Conservation (phyloP, 2,113 vertebrate species). For the Varanus salvator region DNA sequence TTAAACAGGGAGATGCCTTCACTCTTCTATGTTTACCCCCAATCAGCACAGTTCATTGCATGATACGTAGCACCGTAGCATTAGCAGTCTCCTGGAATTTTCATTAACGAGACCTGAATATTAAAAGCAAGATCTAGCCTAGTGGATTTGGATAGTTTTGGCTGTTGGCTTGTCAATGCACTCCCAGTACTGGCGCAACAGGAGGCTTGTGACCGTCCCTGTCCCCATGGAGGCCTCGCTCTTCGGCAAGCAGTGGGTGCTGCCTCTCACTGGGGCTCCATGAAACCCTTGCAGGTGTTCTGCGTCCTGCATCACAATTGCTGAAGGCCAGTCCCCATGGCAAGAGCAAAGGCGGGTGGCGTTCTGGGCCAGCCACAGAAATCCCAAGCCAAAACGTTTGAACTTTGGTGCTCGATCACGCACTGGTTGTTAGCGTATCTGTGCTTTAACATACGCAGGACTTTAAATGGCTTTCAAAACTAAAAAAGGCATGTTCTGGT, state of each 20-base stretch:
- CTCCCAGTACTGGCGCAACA: not conserved
- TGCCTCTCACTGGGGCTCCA: not conserved
- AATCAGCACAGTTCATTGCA: not conserved
- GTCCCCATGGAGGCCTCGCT: not conserved
- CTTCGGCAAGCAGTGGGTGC: not conserved
- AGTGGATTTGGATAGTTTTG: not conserved
- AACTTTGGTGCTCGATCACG: not conserved
- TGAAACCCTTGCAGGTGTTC: not conserved
- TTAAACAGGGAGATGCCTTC: not conserved
- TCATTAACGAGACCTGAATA: not conserved
- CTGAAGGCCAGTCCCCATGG: not conserved
- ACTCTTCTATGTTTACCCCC: not conserved
- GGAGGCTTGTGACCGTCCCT: not conserved
- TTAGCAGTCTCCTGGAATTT: slow-evolving; percentile 7
- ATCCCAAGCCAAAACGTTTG: not conserved
- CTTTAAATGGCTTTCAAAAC: not conserved
- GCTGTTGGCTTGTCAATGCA: not conserved
- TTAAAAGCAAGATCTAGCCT: not conserved
- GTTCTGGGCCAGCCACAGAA: not conserved
- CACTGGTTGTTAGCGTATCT: not conserved
- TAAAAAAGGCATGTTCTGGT: not conserved
- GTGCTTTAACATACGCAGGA: too few relatives aligned
- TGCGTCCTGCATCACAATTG: not conserved
- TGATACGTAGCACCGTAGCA: not conserved
- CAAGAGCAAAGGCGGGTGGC: not conserved